phyloP scores from a whole-genome alignment of 2,888 invertebrate species.

The Brachyptera putata region DNA sequence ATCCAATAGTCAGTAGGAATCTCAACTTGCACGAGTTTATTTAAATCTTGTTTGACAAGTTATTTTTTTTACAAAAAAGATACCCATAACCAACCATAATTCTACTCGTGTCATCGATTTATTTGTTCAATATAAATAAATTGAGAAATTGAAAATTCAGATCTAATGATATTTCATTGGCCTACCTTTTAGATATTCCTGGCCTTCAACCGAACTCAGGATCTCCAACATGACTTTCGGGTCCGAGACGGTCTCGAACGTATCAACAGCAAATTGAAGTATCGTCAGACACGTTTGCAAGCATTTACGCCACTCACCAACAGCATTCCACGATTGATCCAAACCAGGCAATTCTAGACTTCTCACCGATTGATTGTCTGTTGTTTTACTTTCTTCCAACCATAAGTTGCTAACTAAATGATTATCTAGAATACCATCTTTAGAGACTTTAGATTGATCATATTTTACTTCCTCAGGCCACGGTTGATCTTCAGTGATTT shows the following conservation, averaged over 20 bases:
- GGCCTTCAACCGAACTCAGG: slow-evolving; percentile 50
- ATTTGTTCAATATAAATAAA: too few species aligned
- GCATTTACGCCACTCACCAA: slow-evolving; percentile 45
- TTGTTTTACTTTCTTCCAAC: slow-evolving; percentile 7
- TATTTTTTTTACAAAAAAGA: too few species aligned
- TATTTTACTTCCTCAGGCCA: background rate
- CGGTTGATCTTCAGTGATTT: background rate
- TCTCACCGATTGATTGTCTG: slow-evolving; percentile 43
- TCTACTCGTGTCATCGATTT: too few species aligned
- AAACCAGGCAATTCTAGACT: slow-evolving; percentile 43
- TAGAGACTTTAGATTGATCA: background rate
- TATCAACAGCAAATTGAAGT: slow-evolving; percentile 50
- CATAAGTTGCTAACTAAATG: slow-evolving; percentile 12
- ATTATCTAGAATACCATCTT: slow-evolving; percentile 8
- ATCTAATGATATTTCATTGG: too few species aligned
- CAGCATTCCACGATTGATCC: slow-evolving; percentile 29
- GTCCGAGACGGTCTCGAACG: slow-evolving; percentile 52
- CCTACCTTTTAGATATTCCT: slow-evolving; percentile 52
- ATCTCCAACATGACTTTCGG: slow-evolving; percentile 53
- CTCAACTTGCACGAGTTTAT: too few species aligned
- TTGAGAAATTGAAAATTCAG: too few species aligned
- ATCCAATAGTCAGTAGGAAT: too few species aligned
- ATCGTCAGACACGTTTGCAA: slow-evolving; percentile 50
- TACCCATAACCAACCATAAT: too few species aligned
- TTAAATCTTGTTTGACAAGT: too few species aligned